Percentiles rank a stretch among this genome's conserved stretches.
Evolutionary conservation across 2,797 vertebrate genomes (phyloP).

Genomic region (Bradypodion ventrale): DNA sequence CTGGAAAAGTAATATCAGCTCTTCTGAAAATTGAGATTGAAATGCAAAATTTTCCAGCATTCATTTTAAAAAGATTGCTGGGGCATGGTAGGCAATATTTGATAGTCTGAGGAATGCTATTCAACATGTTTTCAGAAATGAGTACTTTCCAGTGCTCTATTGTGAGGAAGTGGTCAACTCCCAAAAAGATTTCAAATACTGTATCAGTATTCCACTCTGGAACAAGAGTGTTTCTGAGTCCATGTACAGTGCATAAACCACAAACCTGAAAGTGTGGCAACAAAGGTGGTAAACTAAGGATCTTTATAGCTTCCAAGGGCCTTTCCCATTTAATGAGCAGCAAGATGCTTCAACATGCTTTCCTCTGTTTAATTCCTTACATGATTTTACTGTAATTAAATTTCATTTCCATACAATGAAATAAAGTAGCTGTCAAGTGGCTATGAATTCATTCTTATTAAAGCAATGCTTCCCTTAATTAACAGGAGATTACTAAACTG

Average conservation of each 20-base stretch:
- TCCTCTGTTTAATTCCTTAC: neutral
- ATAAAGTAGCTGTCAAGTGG: no score
- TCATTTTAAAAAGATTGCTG: conserved; percentile 48
- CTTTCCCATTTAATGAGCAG: neutral
- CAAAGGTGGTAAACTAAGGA: neutral
- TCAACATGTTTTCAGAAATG: neutral
- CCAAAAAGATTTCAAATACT: neutral
- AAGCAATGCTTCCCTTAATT: neutral
- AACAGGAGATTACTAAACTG: neutral
- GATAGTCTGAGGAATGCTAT: conserved; percentile 16
- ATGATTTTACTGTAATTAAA: neutral
- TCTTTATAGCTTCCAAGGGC: neutral
- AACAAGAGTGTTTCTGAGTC: neutral
- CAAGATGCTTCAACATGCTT: neutral
- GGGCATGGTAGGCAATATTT: conserved; percentile 12
- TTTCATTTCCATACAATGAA: neutral
- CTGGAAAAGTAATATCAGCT: conserved; percentile 39
- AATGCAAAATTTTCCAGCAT: conserved; percentile 36
- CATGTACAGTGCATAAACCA: neutral
- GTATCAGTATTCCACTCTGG: neutral
- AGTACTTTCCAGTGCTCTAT: neutral
- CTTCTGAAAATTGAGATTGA: conserved; percentile 34
- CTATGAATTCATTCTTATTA: neutral
- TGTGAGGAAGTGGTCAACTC: neutral
- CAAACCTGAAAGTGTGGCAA: neutral